Conservation (phyloP, 2,888 invertebrate species). For the Drosophila cognata region DNA sequence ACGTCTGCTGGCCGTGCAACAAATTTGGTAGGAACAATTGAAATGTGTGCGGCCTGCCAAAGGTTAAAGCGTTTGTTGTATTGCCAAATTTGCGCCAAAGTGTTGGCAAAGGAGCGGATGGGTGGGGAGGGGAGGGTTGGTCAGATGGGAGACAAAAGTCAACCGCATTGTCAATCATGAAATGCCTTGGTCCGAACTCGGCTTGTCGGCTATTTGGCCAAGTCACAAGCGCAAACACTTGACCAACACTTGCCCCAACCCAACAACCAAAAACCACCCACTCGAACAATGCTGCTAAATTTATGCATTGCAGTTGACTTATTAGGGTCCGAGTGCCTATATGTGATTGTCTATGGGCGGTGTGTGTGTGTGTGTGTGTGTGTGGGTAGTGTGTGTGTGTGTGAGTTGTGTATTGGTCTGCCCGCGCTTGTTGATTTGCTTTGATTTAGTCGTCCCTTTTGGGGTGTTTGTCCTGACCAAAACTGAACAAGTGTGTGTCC, state of each 20-base stretch:
- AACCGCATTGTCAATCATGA: constrained; percentile 79
- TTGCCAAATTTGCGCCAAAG: constrained; percentile 65
- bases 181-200: constrained; percentile 51
- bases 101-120: background rate
- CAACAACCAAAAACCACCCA: constrained; percentile 17
- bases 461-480: constrained; percentile 24
- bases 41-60: constrained; percentile 76
- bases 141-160: constrained; percentile 7
- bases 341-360: constrained; percentile 20
- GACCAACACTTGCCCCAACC: constrained; percentile 48
- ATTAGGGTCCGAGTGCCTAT: constrained; percentile 70
- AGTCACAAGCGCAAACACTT: constrained; percentile 71
- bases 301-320: constrained; percentile 82
- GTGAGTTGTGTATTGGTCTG: constrained; percentile 1
- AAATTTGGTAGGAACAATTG: constrained; percentile 60
- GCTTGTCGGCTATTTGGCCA: constrained; percentile 62
- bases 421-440: constrained; percentile 71
- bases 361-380: constrained; percentile 4
- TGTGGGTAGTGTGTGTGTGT: constrained; percentile 18
- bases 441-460: constrained; percentile 66
- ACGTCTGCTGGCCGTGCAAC: constrained; percentile 38
- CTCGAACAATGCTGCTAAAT: constrained; percentile 60
- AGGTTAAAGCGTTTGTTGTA: constrained; percentile 75
- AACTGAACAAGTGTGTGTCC: constrained; percentile 59
- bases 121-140: background rate